Evolutionary conservation across 1,140 invertebrate species (phyloP).

Genomic region (Musca vetustissima): DNA sequence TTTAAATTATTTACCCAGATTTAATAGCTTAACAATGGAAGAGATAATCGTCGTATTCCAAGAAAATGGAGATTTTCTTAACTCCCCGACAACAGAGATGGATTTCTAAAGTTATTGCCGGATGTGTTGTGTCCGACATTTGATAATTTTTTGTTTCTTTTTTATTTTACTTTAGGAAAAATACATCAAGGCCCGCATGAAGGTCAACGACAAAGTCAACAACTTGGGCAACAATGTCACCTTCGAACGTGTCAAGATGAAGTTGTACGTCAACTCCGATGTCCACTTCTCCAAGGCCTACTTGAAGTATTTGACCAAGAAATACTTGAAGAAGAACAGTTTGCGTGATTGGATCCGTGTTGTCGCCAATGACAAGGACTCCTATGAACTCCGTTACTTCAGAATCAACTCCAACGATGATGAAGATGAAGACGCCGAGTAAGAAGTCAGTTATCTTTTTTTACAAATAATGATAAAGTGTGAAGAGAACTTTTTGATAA

Average conservation of each 20-base stretch:
- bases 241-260: slow-evolving; percentile 89
- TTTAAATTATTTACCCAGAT: slow-evolving; percentile 37
- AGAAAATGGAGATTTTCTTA: not conserved
- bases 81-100: no score
- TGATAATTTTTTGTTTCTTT: not conserved
- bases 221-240: slow-evolving; percentile 90
- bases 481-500: slow-evolving; percentile 9
- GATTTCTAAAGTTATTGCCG: not conserved
- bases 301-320: slow-evolving; percentile 98
- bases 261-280: slow-evolving; percentile 84
- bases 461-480: slow-evolving; percentile 16
- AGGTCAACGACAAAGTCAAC: slow-evolving; percentile 93
- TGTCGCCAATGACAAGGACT: slow-evolving; percentile 93
- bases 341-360: slow-evolving; percentile 98
- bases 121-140: not conserved
- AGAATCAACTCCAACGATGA: slow-evolving; percentile 98
- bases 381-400: slow-evolving; percentile 99
- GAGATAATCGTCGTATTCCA: slow-evolving; percentile 35
- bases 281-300: slow-evolving; percentile 98
- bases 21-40: slow-evolving; percentile 51
- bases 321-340: slow-evolving; percentile 99
- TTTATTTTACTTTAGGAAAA: slow-evolving; percentile 74
- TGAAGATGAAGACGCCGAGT: slow-evolving; percentile 91
- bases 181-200: slow-evolving; percentile 92
- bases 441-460: slow-evolving; percentile 55